A percentile compares a stretch with the other conserved stretches of the same genome.
Evolutionary conservation across 2,888 invertebrate species (phyloP).

Genomic region (Chloroclysta siterata): DNA sequence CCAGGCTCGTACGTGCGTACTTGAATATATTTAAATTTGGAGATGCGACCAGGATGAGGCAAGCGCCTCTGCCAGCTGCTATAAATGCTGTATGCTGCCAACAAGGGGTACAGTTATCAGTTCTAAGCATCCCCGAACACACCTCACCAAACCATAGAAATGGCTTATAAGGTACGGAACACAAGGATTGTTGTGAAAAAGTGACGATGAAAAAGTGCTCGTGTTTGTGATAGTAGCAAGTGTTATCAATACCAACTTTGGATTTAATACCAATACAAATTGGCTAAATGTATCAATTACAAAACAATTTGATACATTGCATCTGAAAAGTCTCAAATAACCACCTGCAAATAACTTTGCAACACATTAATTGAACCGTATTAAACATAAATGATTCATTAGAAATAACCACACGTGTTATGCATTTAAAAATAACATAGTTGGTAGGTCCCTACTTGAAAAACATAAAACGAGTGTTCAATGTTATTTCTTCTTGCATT

Average conservation of each 20-base stretch:
- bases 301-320: constrained; percentile 14
- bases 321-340: constrained; percentile 16
- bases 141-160: constrained; percentile 63
- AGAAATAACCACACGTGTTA: constrained; percentile 16
- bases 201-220: constrained; percentile 41
- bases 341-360: constrained; percentile 20
- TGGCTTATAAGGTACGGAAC: constrained; percentile 79
- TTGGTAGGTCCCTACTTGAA: neutral
- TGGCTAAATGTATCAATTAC: constrained; percentile 12
- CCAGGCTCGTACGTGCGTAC: constrained; percentile 80
- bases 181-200: constrained; percentile 46
- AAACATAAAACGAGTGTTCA: neutral
- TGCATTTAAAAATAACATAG: constrained; percentile 10
- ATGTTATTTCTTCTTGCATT: constrained; percentile 42
- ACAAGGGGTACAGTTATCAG: constrained; percentile 74
- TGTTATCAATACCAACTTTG: constrained; percentile 15
- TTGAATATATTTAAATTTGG: constrained; percentile 85
- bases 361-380: constrained; percentile 10
- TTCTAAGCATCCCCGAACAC: constrained; percentile 72
- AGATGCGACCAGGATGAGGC: constrained; percentile 82
- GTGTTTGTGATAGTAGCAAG: constrained; percentile 30
- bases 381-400: constrained; percentile 24
- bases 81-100: constrained; percentile 73
- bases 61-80: constrained; percentile 66
- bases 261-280: constrained; percentile 8